Evolutionary conservation across 1,140 invertebrate genomes (phyloP), one percentile per base, ranked within the genome.

Genomic region (Reticulitermes speratus): DNA sequence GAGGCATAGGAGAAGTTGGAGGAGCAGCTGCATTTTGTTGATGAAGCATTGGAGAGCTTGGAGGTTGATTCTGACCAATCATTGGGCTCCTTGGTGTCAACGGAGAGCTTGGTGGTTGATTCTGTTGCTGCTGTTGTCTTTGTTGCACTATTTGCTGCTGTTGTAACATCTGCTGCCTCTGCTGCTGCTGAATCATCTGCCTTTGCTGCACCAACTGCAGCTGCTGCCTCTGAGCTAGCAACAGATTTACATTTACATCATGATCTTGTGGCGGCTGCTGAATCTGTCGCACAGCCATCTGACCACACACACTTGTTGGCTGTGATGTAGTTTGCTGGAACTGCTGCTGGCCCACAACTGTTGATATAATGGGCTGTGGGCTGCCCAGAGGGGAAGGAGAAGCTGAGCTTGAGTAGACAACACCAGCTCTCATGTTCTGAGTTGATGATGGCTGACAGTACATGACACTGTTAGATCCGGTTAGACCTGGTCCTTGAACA

Each of bases 51-150:
- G 86, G 84, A 30, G 86, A 87, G 81, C 84, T 85, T 23, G 84
- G 86, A 82, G 83, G 48, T 32, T 85, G 48, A 65, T 85, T 85
- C 48, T 88, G 87, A 25, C 93, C 93, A 19, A 94, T 90, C 87
- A 93, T 92, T 6, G 94, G 94, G 88, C 94, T 95, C 44, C 94
- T 91, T 9, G 94, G 92, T 59, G 88, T 88, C 88, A 94, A 91
- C 0, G 95, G 95, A 0, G 95, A 95, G 83, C 91, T 92, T 2
- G 94, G 94, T 30, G 94, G 93, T 84, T 94, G 94, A 32, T 86
- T 87, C 30, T 87, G 86, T 48, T 85, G 85, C 30, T 92, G 91
- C 65, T 87, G 84, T n/a, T 45, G 75, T 65, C 84, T 87, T 52
- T 87, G 84, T 87, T 88, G 87, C 19, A 86, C 87, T 52, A 85